Conservation (phyloP, 1,140 invertebrate species). For the Maniola jurtina region DNA sequence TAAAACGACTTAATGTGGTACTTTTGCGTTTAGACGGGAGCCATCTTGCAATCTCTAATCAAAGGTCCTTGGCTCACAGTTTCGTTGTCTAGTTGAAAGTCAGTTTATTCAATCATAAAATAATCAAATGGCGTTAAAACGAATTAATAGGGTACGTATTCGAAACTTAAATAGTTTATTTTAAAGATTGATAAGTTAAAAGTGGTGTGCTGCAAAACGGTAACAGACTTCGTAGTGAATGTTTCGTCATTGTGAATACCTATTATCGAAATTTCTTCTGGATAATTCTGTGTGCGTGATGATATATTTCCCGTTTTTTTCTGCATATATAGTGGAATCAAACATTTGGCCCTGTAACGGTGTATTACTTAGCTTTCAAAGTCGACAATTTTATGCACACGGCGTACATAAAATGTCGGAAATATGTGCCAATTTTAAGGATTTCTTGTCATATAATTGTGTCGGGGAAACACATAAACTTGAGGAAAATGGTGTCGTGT, state of each 20-base stretch:
- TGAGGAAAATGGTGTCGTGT: conserved; percentile 24
- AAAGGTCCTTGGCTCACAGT: conserved; percentile 83
- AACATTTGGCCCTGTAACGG: conserved; percentile 32
- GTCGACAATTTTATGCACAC: conserved; percentile 74
- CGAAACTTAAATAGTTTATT: conserved; percentile 65
- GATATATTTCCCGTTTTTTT: conserved; percentile 39
- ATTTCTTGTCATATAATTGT: conserved; percentile 56
- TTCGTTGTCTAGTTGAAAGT: conserved; percentile 82
- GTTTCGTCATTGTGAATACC: conserved; percentile 80
- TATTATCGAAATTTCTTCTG: conserved; percentile 78
- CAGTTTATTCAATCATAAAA: conserved; percentile 79
- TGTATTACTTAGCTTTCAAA: conserved; percentile 57
- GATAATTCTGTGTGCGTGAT: conserved; percentile 70
- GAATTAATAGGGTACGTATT: conserved; percentile 95
- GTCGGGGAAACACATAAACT: conserved; percentile 29
- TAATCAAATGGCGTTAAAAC: conserved; percentile 94
- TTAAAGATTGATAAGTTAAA: conserved; percentile 53
- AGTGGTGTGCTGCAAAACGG: conserved; percentile 72
- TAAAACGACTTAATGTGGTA: conserved; percentile 80
- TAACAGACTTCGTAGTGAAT: conserved; percentile 79
- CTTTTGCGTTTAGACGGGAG: conserved; percentile 82
- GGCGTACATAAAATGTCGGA: conserved; percentile 78
- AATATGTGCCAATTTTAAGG: conserved; percentile 75
- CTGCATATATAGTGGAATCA: conserved; percentile 23
- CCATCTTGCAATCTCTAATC: conserved; percentile 84